Evolutionary conservation across 1,140 invertebrate species (phyloP), one percentile per base, ranked within the genome.

Genomic region (Asbolus verrucosus): DNA sequence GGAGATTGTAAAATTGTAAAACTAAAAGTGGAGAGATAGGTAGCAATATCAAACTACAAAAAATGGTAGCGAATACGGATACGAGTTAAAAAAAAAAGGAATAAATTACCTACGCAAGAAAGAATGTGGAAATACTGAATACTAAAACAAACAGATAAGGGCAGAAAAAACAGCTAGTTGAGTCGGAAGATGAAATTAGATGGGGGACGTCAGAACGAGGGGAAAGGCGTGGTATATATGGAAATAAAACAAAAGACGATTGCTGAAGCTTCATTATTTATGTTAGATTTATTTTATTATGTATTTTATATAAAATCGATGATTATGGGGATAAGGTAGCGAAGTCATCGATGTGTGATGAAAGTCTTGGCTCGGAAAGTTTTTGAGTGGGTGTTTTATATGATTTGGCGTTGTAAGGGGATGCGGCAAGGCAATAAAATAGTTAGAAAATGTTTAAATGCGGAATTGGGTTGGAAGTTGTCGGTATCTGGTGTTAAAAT

Each of bases 401-500:
- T 14, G 46, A 54, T 27, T 54, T 54, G 19, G 19, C 18, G 9
- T 14, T 8, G n/a, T 36, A 6, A 5, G 2, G 11, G 2, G 33
- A 36, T n/a, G 11, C 33, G 33, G 33, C 33, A 27, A 11, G 8
- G 19, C 21, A 54, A 27, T 27, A 54, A 54, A 54, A 27, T 21
- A 36, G 33, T 36, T 36, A 13, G 46, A 54, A 54, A 54, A 54
- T 54, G 21, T 54, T 50, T 21, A 54, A 54, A 24, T 8, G 21
- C 18, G 46, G 21, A 27, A 27, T n/a, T 30, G 14, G 41, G 41
- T 14, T n/a, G 18, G 16, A 18, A 46, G 14, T 46, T 46, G 41
- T 46, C 41, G 15, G 41, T 46, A 46, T 54, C 19, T 27, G 46
- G 46, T 54, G 46, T 54, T 27, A 54, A 27, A 54, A 54, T 54